These are phyloP conservation scores for Plutella xylostella DNA, from an alignment of 2,888 invertebrate species.

Conservation along the genomic window DNA sequence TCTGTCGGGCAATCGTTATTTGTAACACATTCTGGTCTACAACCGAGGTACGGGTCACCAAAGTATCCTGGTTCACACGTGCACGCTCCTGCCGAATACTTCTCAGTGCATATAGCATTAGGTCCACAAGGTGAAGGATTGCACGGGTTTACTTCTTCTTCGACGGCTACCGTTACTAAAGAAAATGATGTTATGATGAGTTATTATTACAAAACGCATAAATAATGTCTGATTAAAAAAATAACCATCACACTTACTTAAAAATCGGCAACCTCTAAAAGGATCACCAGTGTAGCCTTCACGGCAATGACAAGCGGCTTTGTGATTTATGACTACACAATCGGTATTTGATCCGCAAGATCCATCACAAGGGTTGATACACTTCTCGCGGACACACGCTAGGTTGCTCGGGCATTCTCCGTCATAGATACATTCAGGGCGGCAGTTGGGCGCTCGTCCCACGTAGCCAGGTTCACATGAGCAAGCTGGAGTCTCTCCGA, in stretches of 20 bases:
- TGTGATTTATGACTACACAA: conserved; percentile 86
- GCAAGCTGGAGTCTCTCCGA: conserved; percentile 82
- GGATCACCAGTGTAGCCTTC: conserved; percentile 87
- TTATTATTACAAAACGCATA: background rate
- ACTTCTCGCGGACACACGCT: conserved; percentile 86
- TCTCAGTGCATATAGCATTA: conserved; percentile 85
- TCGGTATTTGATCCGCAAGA: conserved; percentile 84
- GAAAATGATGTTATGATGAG: background rate
- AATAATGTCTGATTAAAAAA: background rate
- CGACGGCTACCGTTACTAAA: conserved; percentile 70
- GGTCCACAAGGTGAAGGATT: conserved; percentile 89
- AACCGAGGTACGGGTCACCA: conserved; percentile 89
- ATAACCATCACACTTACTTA: conserved; percentile 36
- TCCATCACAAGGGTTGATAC: conserved; percentile 86
- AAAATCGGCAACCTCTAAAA: conserved; percentile 77
- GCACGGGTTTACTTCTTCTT: conserved; percentile 79
- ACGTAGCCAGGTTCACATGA: conserved; percentile 83
- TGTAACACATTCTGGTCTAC: conserved; percentile 86
- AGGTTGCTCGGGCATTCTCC: conserved; percentile 87
- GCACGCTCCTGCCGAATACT: conserved; percentile 86
- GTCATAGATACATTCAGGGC: conserved; percentile 87
- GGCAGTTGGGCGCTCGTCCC: conserved; percentile 86
- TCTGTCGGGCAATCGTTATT: conserved; percentile 84
- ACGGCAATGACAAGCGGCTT: conserved; percentile 85
- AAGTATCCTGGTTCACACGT: conserved; percentile 84